These are phyloP conservation scores for Festucalex cinctus DNA, from an alignment of 2,113 vertebrate genomes.

Conservation along the genomic window DNA sequence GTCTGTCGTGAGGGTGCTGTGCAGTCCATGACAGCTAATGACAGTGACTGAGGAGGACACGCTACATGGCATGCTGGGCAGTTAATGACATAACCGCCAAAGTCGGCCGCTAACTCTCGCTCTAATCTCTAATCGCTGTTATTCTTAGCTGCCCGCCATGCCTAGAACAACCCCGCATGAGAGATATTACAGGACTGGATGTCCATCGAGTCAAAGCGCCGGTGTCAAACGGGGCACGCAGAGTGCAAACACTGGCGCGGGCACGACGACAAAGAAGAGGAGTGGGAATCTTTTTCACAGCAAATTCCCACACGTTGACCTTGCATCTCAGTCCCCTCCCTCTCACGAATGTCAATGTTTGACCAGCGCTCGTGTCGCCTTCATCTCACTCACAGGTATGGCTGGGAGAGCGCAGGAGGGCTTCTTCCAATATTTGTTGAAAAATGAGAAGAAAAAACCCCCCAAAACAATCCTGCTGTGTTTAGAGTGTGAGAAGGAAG, in stretches of 20 bases:
- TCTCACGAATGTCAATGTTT: conserved; percentile 1
- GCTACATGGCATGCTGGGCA: conserved; percentile 20
- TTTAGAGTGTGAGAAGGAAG: conserved; percentile 5
- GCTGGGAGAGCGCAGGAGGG: neutral
- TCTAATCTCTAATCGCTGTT: conserved; percentile 75
- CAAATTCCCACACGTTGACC: conserved; percentile 5
- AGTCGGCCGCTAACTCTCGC: conserved; percentile 48
- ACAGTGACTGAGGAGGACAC: conserved; percentile 27
- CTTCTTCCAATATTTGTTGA: conserved; percentile 21
- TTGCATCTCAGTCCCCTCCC: neutral
- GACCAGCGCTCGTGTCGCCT: neutral
- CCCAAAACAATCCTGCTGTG: conserved; percentile 2
- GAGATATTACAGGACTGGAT: conserved; percentile 20
- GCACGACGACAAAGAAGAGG: too few relatives aligned
- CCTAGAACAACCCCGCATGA: conserved; percentile 28
- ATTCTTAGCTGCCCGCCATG: conserved; percentile 59
- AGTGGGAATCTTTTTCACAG: neutral
- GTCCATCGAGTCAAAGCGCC: conserved; percentile 18
- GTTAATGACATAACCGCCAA: conserved; percentile 65
- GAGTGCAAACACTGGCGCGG: neutral
- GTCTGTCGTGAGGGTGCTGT: neutral
- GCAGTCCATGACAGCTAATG: conserved; percentile 44
- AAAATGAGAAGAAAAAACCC: neutral
- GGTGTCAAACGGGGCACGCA: conserved; percentile 2
- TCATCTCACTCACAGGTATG: neutral